Percentiles rank a stretch among this genome's conserved stretches.
Conservation (phyloP, 2,113 vertebrate genomes). For the Galeopterus variegatus region DNA sequence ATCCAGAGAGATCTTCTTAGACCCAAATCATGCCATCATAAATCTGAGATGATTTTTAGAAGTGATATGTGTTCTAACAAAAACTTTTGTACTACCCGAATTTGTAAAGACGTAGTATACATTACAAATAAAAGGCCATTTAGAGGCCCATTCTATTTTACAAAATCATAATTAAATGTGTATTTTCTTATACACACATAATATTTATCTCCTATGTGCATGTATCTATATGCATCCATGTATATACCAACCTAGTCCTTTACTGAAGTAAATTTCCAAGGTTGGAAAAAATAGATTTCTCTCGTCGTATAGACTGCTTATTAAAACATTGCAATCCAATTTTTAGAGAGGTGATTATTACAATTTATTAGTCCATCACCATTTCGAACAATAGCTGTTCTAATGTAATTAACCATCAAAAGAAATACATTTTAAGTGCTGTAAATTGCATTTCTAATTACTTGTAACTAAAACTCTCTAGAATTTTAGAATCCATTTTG, state of each 20-base stretch:
- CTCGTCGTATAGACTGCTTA: constrained; percentile 50
- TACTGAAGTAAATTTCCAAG: constrained; percentile 46
- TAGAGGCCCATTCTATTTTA: background rate
- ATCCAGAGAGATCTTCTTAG: background rate
- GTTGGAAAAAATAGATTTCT: constrained; percentile 49
- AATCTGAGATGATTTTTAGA: constrained; percentile 45
- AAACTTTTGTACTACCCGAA: background rate
- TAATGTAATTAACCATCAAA: constrained; percentile 87
- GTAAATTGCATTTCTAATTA: constrained; percentile 88
- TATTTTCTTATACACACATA: background rate
- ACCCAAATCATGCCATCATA: background rate
- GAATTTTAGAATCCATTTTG: constrained; percentile 78
- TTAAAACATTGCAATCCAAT: constrained; percentile 75
- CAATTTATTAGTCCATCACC: constrained; percentile 84
- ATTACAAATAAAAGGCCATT: constrained; percentile 42
- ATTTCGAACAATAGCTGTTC: constrained; percentile 81
- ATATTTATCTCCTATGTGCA: background rate
- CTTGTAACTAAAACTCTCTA: constrained; percentile 85
- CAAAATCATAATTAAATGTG: background rate
- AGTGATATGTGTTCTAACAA: constrained; percentile 18
- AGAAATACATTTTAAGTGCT: constrained; percentile 85
- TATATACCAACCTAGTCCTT: background rate
- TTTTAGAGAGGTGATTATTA: constrained; percentile 82
- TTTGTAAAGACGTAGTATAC: constrained; percentile 20
- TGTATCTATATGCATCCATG: background rate